Evolutionary conservation across 2,888 invertebrate species (phyloP).

Genomic region (Cetonia aurata): DNA sequence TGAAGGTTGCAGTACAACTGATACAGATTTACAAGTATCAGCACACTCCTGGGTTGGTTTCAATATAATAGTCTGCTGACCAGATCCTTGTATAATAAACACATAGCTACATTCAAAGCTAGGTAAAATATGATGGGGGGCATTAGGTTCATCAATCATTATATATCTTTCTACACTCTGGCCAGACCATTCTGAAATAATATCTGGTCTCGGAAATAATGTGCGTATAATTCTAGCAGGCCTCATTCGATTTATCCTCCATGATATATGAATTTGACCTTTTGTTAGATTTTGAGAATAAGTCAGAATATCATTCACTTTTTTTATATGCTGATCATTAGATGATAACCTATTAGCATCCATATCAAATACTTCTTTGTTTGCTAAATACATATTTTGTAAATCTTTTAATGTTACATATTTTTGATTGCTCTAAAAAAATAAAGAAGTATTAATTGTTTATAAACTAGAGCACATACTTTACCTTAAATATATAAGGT

Average conservation of each 20-base stretch:
- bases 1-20: conserved; percentile 77
- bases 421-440: conserved; percentile 72
- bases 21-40: conserved; percentile 78
- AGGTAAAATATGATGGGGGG: conserved; percentile 77
- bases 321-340: conserved; percentile 54
- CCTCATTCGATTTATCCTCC: conserved; percentile 84
- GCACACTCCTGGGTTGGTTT: conserved; percentile 84
- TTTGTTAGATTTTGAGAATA: conserved; percentile 47
- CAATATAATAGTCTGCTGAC: conserved; percentile 78
- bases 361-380: conserved; percentile 73
- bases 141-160: conserved; percentile 79
- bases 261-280: conserved; percentile 63
- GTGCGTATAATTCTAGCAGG: conserved; percentile 79
- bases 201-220: conserved; percentile 78
- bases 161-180: conserved; percentile 83
- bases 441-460: conserved; percentile 16
- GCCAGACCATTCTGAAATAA: conserved; percentile 75
- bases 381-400: conserved; percentile 70
- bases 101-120: conserved; percentile 87
- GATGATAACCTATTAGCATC: conserved; percentile 74
- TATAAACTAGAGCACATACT: conserved; percentile 20
- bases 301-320: conserved; percentile 56
- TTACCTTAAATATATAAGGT: conserved; percentile 71
- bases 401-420: conserved; percentile 70
- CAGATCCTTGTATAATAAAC: conserved; percentile 80